A percentile compares a stretch with the other conserved stretches of the same genome.
Conservation (phyloP, 1,140 invertebrate genomes). For the Brachionus paranguensis region DNA sequence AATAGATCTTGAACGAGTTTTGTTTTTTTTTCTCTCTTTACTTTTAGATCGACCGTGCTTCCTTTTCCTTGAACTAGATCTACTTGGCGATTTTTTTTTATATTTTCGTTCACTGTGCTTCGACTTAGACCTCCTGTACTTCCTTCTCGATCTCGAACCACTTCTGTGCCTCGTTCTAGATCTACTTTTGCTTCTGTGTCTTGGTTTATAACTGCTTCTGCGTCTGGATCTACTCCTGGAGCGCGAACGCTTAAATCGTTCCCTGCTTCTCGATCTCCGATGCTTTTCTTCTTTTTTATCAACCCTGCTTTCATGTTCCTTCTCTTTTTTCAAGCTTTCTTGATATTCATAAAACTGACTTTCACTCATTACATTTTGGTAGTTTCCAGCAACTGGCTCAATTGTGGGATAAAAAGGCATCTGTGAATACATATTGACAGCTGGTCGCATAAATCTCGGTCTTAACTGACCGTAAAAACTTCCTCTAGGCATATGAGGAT, state of each 20-base stretch:
- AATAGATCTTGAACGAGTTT: neutral
- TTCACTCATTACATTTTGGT: constrained; percentile 6
- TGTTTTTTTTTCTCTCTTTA: neutral
- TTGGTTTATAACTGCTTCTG: neutral
- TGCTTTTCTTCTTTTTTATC: neutral
- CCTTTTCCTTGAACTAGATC: neutral
- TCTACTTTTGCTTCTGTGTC: neutral
- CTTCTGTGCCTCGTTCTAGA: neutral
- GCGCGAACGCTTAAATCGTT: neutral
- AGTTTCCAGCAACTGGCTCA: neutral
- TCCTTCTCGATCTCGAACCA: neutral
- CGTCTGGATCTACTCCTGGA: neutral
- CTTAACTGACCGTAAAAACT: neutral
- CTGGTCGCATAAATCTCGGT: neutral
- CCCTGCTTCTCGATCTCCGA: neutral
- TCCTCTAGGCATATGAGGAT: neutral
- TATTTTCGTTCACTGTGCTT: neutral
- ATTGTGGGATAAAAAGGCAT: neutral
- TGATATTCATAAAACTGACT: constrained; percentile 23
- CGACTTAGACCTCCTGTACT: neutral
- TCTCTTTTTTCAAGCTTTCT: constrained; percentile 17
- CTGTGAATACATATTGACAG: neutral
- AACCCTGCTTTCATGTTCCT: neutral
- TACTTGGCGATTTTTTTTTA: neutral
- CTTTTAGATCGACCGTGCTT: neutral